Conservation (phyloP, 2,113 vertebrate species). For the Erythrolamprus reginae region DNA sequence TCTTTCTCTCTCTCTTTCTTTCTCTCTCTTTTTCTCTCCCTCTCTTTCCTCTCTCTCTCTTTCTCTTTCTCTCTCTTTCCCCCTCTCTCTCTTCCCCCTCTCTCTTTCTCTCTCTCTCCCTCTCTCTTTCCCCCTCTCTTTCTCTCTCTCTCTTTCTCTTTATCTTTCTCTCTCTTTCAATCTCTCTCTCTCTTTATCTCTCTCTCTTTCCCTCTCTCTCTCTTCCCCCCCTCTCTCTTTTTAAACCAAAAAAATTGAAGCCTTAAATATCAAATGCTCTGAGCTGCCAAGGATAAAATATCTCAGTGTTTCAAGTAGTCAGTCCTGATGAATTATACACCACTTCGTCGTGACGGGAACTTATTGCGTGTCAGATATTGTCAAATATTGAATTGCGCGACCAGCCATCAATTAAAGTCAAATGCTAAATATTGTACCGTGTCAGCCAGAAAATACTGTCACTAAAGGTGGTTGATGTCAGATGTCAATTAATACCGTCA, state of each 20-base stretch:
- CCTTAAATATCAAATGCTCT: neutral
- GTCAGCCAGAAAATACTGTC: neutral
- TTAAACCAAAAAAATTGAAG: neutral
- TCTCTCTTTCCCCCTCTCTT: too few relatives aligned
- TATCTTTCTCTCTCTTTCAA: too few relatives aligned
- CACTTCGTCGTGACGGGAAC: neutral
- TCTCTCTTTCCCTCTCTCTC: neutral
- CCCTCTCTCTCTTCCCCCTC: neutral
- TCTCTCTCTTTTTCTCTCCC: neutral
- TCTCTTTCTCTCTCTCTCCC: neutral
- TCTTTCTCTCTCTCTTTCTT: neutral
- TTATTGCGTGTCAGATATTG: neutral
- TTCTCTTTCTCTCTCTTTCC: neutral
- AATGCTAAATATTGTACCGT: neutral
- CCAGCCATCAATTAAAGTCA: neutral
- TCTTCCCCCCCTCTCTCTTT: neutral
- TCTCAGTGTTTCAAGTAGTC: neutral
- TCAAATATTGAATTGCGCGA: neutral
- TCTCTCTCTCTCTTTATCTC: neutral
- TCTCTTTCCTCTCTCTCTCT: neutral
- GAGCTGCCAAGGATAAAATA: neutral
- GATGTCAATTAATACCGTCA: neutral
- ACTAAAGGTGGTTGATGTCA: neutral
- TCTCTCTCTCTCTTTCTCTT: neutral
- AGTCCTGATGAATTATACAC: neutral